Evolutionary conservation across 2,113 vertebrate genomes (phyloP), one percentile per base, ranked within the genome.

Genomic region (Garra rufa): DNA sequence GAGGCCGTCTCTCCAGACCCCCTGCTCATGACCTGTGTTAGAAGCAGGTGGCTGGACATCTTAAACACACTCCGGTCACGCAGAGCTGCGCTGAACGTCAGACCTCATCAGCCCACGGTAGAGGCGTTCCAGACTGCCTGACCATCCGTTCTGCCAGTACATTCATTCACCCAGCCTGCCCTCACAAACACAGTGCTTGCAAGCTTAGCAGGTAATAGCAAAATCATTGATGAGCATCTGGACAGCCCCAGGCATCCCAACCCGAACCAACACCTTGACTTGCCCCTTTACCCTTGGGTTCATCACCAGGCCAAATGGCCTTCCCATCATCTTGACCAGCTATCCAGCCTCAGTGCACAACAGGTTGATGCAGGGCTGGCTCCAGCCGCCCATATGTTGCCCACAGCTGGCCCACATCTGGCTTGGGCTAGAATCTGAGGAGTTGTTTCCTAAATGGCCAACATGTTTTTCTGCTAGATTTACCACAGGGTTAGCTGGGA

Each of bases 381-480:
- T 94, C 91, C 92, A 90, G 91, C 91, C 93, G 89, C 86, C 95
- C 96, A 95, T 96, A 95, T 97, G 96, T 91, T 93, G 88, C 85
- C 85, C 90, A 94, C 96, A 96, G 95, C 96, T 97, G 96, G 93
- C 93, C 34, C 91, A 87, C 94, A 94, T 95, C 91, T 95, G 93
- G 89, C 84, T 90, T 85, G 89, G 85, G 86, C 88, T 91, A 92
- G 92, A 90, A 93, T 93, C 92, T 89, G 90, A 95, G 87, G 88
- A 90, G 88, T 90, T 71, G 50, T 84, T 89, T 86, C 76, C 81
- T 87, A 81, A 81, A 81, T 19, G 61, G 15, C 78, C 44, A 69
- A 80, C 24, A 65, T 17, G n/a, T 63, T 81, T 82, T 82, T 82
- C 80, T 19, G 14, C 65, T 71, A 9, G 28, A 77, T 48, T 67